Evolutionary conservation across 92 coral and sea anemone species (phyloP).

Genomic region (Diadumene lineata): DNA sequence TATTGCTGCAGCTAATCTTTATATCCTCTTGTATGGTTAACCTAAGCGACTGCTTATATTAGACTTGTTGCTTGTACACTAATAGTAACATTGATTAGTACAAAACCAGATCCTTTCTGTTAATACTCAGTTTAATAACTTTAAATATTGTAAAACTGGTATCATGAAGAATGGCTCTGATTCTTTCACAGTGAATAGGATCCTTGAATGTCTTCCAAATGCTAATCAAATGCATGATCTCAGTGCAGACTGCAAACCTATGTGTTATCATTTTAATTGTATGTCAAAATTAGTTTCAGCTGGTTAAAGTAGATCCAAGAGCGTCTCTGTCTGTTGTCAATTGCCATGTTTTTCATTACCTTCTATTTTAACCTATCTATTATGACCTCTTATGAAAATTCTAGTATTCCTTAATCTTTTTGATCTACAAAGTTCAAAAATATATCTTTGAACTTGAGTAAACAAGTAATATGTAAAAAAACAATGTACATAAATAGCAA

Average conservation of each 20-base stretch:
- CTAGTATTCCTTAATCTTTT: neutral
- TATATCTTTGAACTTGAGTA: no score
- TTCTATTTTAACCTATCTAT: neutral
- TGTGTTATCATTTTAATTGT: slow-evolving; percentile 9
- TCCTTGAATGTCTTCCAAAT: slow-evolving; percentile 11
- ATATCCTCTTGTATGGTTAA: neutral
- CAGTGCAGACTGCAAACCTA: neutral
- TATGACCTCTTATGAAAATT: neutral
- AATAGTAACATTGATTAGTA: neutral
- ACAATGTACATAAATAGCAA: neutral
- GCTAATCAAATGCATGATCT: slow-evolving; percentile 1
- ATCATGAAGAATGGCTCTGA: neutral
- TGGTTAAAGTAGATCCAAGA: neutral
- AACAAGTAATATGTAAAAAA: no score
- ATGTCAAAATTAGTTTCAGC: slow-evolving; percentile 14
- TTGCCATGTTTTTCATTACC: slow-evolving; percentile 5
- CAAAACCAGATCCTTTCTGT: neutral
- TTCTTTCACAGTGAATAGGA: neutral
- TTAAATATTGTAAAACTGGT: neutral
- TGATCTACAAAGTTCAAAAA: neutral
- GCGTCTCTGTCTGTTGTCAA: neutral
- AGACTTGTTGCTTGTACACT: neutral
- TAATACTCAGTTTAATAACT: neutral
- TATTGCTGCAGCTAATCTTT: neutral
- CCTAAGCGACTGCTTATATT: no score